These are phyloP conservation scores for Bujurquina vittata DNA, from an alignment of 2,113 vertebrate species.

Conservation along the genomic window DNA sequence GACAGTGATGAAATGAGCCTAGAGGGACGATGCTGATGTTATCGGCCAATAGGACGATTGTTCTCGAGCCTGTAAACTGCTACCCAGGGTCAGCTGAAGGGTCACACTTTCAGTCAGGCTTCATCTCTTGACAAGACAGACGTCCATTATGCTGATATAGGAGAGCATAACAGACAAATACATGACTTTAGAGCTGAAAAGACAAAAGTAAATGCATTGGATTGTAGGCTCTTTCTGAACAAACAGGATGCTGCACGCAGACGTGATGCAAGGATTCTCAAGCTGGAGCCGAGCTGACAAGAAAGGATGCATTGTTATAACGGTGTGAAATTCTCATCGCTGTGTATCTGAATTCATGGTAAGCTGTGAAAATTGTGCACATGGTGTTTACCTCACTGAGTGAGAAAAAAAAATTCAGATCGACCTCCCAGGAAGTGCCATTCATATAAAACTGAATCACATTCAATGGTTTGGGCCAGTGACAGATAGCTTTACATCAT, in stretches of 20 bases:
- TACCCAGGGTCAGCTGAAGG: constrained; percentile 72
- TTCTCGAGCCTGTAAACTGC: constrained; percentile 72
- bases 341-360: constrained; percentile 54
- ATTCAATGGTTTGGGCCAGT: constrained; percentile 61
- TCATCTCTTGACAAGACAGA: constrained; percentile 56
- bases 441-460: constrained; percentile 73
- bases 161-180: constrained; percentile 51
- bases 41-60: constrained; percentile 74
- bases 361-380: constrained; percentile 62
- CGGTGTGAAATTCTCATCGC: constrained; percentile 32
- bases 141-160: constrained; percentile 72
- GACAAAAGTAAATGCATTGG: constrained; percentile 1
- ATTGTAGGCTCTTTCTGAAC: not conserved
- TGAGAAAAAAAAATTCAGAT: constrained; percentile 64
- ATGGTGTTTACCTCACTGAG: constrained; percentile 68
- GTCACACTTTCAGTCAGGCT: constrained; percentile 67
- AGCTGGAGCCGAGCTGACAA: not conserved
- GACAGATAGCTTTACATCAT: constrained; percentile 76
- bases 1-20: constrained; percentile 77
- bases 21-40: constrained; percentile 75
- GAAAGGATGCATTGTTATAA: not conserved
- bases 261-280: not conserved
- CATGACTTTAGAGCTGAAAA: constrained; percentile 20
- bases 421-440: constrained; percentile 76
- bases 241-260: not conserved